These are phyloP conservation scores for Callyntrura guangdongensis DNA, from an alignment of 2,888 invertebrate species.

Conservation along the genomic window DNA sequence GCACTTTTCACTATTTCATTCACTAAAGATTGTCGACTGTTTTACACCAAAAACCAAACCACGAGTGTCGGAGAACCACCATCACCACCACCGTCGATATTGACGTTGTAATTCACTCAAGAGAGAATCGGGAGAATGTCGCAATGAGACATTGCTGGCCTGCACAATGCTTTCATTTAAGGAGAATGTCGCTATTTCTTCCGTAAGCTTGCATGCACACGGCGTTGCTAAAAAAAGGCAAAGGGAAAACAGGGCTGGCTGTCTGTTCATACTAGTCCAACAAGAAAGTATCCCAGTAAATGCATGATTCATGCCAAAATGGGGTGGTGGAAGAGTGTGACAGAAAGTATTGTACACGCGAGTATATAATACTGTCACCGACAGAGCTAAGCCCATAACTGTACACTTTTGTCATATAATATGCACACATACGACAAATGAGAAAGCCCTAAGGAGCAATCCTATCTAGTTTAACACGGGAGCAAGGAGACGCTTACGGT, in stretches of 20 bases:
- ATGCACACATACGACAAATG: slow-evolving; percentile 70
- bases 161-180: slow-evolving; percentile 58
- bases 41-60: slow-evolving; percentile 50
- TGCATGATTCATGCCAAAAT: slow-evolving; percentile 37
- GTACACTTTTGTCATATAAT: slow-evolving; percentile 54
- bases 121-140: slow-evolving; percentile 55
- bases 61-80: background rate
- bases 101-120: slow-evolving; percentile 77
- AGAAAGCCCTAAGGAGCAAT: slow-evolving; percentile 79
- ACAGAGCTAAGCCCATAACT: slow-evolving; percentile 46
- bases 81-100: slow-evolving; percentile 47
- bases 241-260: background rate
- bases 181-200: slow-evolving; percentile 67
- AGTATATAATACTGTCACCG: slow-evolving; percentile 36
- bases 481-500: slow-evolving; percentile 77
- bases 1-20: slow-evolving; percentile 34
- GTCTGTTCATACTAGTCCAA: too few relatives aligned
- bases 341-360: slow-evolving; percentile 24
- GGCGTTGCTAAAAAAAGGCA: slow-evolving; percentile 8
- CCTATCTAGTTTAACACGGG: slow-evolving; percentile 73
- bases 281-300: too few relatives aligned
- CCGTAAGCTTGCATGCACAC: slow-evolving; percentile 55
- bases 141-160: slow-evolving; percentile 55
- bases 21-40: slow-evolving; percentile 61
- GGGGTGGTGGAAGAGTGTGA: background rate